Percentiles rank a stretch among this genome's conserved stretches.
These are phyloP conservation scores for Gastracanthus pulcherrimus DNA, from an alignment of 2,888 invertebrate species.

Conservation along the genomic window DNA sequence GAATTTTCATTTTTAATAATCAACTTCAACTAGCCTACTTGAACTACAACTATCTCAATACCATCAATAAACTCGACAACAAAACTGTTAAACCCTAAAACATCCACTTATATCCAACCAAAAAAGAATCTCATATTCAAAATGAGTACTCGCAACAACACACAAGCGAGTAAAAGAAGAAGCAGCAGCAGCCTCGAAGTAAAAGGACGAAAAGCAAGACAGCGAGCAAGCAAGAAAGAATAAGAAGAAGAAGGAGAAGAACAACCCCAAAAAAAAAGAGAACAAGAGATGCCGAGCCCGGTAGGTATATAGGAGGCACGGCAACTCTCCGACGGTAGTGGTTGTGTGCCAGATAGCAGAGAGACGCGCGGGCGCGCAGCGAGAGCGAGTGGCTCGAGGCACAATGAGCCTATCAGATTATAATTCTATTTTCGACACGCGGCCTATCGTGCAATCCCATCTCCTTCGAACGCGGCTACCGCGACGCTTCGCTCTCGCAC, in stretches of 20 bases:
- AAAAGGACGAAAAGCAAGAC: slow-evolving; percentile 10
- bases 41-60: too few relatives aligned
- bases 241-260: not conserved
- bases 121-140: too few relatives aligned
- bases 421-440: slow-evolving; percentile 77
- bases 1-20: too few relatives aligned
- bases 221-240: not conserved
- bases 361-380: not conserved
- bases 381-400: slow-evolving; percentile 69
- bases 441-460: slow-evolving; percentile 76
- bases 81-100: too few relatives aligned
- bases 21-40: too few relatives aligned
- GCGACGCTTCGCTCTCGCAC: slow-evolving; percentile 57
- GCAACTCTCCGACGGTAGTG: slow-evolving; percentile 65
- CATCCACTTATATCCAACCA: too few relatives aligned
- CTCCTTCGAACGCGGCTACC: slow-evolving; percentile 71
- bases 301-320: slow-evolving; percentile 57
- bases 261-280: not conserved
- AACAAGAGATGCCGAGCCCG: not conserved
- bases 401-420: slow-evolving; percentile 77
- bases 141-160: too few relatives aligned
- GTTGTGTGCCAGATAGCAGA: slow-evolving; percentile 71
- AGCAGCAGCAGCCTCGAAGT: not conserved
- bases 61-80: too few relatives aligned
- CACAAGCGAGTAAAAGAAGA: not conserved